Percentiles rank a stretch among this genome's conserved stretches.
phyloP scores from a whole-genome alignment of 1,140 invertebrate species.

The Anagrus nilaparvatae region DNA sequence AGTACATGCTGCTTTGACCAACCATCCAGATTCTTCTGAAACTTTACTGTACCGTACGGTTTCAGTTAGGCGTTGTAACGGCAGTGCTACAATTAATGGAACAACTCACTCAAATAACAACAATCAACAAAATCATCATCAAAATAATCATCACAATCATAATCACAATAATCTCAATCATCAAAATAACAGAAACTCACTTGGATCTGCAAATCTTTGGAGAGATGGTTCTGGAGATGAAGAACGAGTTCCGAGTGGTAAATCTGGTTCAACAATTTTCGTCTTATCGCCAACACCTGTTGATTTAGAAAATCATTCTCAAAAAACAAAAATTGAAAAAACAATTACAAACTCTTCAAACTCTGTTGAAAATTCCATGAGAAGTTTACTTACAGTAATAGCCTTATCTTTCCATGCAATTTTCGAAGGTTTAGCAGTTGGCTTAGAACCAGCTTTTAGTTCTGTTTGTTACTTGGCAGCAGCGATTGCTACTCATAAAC shows the following conservation, averaged over 20 bases:
- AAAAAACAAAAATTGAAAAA: too few species aligned
- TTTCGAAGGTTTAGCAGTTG: conserved; percentile 74
- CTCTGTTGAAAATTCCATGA: conserved; percentile 38
- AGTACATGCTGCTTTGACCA: conserved; percentile 49
- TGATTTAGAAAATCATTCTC: too few species aligned
- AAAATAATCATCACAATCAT: neutral
- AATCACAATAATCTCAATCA: too few species aligned
- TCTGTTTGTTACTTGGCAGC: conserved; percentile 59
- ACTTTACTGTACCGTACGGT: conserved; percentile 46
- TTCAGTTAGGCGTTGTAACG: conserved; percentile 44
- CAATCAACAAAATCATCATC: conserved; percentile 13
- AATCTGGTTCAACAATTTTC: neutral
- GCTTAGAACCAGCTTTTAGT: conserved; percentile 52
- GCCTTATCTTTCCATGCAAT: conserved; percentile 73
- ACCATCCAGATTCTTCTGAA: conserved; percentile 39
- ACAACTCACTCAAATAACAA: conserved; percentile 13
- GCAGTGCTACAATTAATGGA: too few species aligned
- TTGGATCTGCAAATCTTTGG: too few species aligned
- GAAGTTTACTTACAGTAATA: conserved; percentile 56
- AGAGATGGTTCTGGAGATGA: too few species aligned
- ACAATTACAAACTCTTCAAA: too few species aligned
- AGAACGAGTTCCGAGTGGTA: conserved; percentile 10
- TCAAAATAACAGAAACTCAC: too few species aligned
- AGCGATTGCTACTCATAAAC: conserved; percentile 65
- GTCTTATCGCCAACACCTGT: too few species aligned